These are phyloP conservation scores for Coelogynopora nodosa DNA, from an alignment of 2,888 invertebrate species.

Conservation along the genomic window DNA sequence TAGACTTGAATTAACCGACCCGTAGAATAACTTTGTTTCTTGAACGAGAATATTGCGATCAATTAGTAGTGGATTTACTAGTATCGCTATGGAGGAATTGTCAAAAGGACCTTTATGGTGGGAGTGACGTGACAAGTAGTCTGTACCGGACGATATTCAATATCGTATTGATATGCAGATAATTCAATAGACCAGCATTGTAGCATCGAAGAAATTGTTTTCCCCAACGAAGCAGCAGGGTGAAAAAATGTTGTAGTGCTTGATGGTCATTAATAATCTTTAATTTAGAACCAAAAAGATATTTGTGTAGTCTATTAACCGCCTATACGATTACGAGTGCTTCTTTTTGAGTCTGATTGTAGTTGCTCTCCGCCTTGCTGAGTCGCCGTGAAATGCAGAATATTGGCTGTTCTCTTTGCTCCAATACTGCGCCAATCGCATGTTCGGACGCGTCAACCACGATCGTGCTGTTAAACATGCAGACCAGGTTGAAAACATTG, in stretches of 20 bases:
- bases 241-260: constrained; percentile 15
- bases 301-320: not conserved
- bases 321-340: not conserved
- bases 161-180: not conserved
- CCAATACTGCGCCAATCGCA: not conserved
- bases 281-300: not conserved
- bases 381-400: not conserved
- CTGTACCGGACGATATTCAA: not conserved
- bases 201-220: not conserved
- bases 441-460: not conserved
- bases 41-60: not conserved
- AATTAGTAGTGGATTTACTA: constrained; percentile 4
- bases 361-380: not conserved
- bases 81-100: not conserved
- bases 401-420: not conserved
- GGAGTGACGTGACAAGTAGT: not conserved
- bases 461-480: no score
- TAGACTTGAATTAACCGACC: not conserved
- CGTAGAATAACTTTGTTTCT: not conserved
- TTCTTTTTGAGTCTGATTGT: not conserved
- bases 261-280: not conserved
- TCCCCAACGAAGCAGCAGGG: not conserved
- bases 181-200: constrained; percentile 21
- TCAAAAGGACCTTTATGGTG: not conserved
- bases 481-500: no score